These are phyloP conservation scores for Eilema caniola DNA, from an alignment of 2,888 invertebrate genomes.

Conservation along the genomic window DNA sequence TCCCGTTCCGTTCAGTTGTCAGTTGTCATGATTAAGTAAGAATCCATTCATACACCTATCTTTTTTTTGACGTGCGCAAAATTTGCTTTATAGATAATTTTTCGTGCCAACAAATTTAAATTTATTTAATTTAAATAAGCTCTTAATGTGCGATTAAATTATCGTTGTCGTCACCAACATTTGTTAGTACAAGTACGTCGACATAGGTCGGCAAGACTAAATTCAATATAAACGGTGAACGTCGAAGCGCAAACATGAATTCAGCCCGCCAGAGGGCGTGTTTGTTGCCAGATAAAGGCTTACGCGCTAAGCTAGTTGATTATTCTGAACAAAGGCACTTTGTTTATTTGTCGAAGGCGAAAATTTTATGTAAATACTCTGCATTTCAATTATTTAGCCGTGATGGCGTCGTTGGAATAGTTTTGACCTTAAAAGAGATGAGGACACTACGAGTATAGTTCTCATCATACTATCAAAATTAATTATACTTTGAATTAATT, in stretches of 20 bases:
- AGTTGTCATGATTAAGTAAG: background rate
- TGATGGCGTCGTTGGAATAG: background rate
- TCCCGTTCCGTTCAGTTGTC: no score
- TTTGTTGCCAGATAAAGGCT: constrained; percentile 48
- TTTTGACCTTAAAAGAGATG: background rate
- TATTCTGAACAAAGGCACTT: constrained; percentile 49
- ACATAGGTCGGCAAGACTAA: background rate
- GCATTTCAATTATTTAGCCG: constrained; percentile 6
- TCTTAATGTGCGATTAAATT: background rate
- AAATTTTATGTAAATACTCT: constrained; percentile 9
- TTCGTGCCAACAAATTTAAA: no score
- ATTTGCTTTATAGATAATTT: no score
- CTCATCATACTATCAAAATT: no score
- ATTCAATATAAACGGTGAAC: constrained; percentile 25
- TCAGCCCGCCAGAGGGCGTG: constrained; percentile 41
- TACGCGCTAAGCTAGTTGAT: constrained; percentile 46
- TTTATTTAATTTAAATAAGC: background rate
- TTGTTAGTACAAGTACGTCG: background rate
- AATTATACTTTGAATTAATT: no score
- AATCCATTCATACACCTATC: no score
- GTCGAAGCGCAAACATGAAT: constrained; percentile 33
- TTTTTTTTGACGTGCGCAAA: no score
- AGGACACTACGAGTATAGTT: background rate
- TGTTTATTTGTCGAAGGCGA: constrained; percentile 46
- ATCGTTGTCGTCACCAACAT: background rate